These are phyloP conservation scores for Aproaerema taeniolella DNA, from an alignment of 2,888 invertebrate genomes.

Conservation along the genomic window DNA sequence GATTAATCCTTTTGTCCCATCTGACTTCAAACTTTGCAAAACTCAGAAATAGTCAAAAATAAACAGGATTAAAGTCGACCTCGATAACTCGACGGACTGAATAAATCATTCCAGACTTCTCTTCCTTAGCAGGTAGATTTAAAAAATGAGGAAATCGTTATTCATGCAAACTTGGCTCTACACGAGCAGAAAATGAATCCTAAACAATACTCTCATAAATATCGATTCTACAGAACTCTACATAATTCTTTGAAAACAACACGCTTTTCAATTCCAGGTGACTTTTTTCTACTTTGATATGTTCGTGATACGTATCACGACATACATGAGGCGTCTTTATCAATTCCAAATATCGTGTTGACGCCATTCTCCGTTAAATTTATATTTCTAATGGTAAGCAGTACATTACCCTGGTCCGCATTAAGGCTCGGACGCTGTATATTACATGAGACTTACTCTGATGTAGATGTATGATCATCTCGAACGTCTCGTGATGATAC, in stretches of 20 bases:
- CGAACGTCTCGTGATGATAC: conserved; percentile 16
- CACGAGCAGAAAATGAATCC: conserved; percentile 69
- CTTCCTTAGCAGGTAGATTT: conserved; percentile 67
- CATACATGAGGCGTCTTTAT: not conserved
- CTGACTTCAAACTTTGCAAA: conserved; percentile 36
- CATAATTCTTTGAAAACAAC: conserved; percentile 36
- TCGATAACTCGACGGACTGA: conserved; percentile 52
- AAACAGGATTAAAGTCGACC: conserved; percentile 49
- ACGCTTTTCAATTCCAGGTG: too few relatives aligned
- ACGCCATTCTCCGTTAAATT: not conserved
- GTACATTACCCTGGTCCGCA: not conserved
- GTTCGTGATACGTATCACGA: not conserved
- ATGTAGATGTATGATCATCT: conserved; percentile 5
- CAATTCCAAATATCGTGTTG: not conserved
- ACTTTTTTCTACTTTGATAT: too few relatives aligned
- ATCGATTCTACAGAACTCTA: conserved; percentile 36
- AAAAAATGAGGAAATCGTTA: conserved; percentile 64
- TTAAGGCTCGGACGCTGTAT: not conserved
- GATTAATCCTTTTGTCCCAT: conserved; percentile 44
- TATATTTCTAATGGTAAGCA: not conserved
- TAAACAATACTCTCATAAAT: conserved; percentile 65
- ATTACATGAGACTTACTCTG: conserved; percentile 3
- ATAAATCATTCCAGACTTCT: conserved; percentile 65
- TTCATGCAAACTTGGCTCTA: conserved; percentile 68
- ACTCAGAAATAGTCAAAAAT: too few relatives aligned